Evolutionary conservation across 2,113 vertebrate species (phyloP), one percentile per base, ranked within the genome.

Genomic region (Engraulis encrasicolus): DNA sequence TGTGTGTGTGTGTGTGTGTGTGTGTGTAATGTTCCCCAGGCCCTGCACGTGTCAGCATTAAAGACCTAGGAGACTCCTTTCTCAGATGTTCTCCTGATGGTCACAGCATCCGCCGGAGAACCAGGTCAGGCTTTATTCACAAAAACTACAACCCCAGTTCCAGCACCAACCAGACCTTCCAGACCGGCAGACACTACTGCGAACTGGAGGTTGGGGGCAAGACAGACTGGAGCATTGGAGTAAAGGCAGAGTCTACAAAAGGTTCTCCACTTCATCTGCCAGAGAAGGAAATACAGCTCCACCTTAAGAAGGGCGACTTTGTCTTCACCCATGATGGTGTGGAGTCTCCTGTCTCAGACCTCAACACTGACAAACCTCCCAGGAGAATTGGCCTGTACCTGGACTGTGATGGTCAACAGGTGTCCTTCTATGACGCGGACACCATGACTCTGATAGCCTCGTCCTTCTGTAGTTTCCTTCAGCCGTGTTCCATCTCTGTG

Each of bases 191-290:
- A 77, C 84, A 90, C 84, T 92, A 91, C 83, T 89, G 89, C 85
- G 90, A 93, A 83, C 52, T 83, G 18, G 87, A 91, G 2, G 86
- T 91, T 14, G 89, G 90, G 7, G 50, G 18, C 6, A 86, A 90
- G 50, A 27, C 66, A 2, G 85, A 81, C 50, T 92, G 91, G 91
- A 86, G 84, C 31, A 6, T 92, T 0, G 88, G 90, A 0, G 27
- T 93, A 3, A 83, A 80, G 52, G 17, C 38, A 52, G 31, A 79
- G 7, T 50, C 20, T 14, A 17, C 12, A 3, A 18, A 36, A 15
- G 66, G 20, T 23, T 1, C 58, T n/a, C 7, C 7, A 0, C 27
- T 74, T 74, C 11, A 34, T 23, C 66, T 74, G 27, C 66, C 66
- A 17, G 66, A 74, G 66, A 74, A 74, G 66, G 66, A 74, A 11